Evolutionary conservation across 2,797 vertebrate species (phyloP).

Genomic region (Acanthis flammea): DNA sequence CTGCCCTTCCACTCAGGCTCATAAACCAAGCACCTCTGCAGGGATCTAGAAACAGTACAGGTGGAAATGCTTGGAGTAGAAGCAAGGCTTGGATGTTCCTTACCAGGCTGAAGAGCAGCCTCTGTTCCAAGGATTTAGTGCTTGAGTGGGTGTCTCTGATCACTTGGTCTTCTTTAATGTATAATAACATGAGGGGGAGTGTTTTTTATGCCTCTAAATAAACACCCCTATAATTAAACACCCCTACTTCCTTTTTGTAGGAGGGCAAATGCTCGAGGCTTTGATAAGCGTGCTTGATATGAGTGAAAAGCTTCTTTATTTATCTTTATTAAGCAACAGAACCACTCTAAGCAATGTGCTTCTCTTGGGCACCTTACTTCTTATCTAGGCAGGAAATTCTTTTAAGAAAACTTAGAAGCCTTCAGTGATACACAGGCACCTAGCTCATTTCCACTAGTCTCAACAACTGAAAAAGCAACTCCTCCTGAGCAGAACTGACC

Average conservation of each 20-base stretch:
- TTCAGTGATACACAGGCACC: not conserved
- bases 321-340: not conserved
- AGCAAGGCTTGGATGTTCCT: not conserved
- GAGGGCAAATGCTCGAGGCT: not conserved
- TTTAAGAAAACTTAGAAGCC: not conserved
- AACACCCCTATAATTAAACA: not conserved
- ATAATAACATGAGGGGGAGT: accelerated
- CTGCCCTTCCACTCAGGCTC: not conserved
- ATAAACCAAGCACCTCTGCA: accelerated
- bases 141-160: not conserved
- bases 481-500: not conserved
- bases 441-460: not conserved
- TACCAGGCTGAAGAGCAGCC: not conserved
- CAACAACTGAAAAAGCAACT: not conserved
- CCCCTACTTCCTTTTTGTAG: not conserved
- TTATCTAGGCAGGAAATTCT: not conserved
- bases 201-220: not conserved
- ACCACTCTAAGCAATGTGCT: not conserved
- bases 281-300: not conserved
- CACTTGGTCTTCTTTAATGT: not conserved
- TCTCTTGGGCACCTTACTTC: not conserved
- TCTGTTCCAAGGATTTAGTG: not conserved
- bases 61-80: not conserved
- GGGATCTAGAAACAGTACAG: no score
- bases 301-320: not conserved